These are phyloP conservation scores for Galeopterus variegatus DNA, from an alignment of 2,113 vertebrate genomes.

Conservation along the genomic window DNA sequence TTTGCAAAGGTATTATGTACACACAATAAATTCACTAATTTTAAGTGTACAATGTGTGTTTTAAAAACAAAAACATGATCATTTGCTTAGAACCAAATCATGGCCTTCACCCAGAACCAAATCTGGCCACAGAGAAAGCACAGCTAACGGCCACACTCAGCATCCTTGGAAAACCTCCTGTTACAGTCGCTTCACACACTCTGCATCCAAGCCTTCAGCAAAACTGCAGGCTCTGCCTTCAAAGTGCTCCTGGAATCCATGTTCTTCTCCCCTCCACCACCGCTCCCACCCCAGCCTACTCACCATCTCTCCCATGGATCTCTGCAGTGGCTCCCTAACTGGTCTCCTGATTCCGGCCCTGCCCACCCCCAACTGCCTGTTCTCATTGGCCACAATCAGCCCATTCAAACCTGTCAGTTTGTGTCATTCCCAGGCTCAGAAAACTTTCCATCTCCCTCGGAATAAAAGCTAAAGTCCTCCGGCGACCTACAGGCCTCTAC, in stretches of 20 bases:
- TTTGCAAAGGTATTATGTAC: neutral
- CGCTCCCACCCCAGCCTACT: neutral
- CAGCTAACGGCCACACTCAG: neutral
- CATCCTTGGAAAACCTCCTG: neutral
- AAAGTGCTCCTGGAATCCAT: neutral
- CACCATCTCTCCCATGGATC: neutral
- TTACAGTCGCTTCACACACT: neutral
- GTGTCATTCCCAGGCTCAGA: neutral
- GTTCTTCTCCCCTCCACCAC: neutral
- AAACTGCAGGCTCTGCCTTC: neutral
- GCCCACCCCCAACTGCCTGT: neutral
- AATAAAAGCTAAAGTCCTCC: neutral
- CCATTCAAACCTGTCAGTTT: neutral
- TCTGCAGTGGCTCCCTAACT: neutral
- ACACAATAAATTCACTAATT: conserved; percentile 6
- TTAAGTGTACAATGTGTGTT: neutral
- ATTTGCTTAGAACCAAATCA: conserved; percentile 41
- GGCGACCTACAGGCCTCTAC: no score
- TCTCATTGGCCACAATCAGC: neutral
- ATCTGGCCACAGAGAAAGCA: neutral
- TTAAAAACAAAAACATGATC: neutral
- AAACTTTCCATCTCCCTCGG: neutral
- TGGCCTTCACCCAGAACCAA: neutral
- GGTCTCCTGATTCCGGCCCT: neutral
- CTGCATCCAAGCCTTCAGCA: neutral